Evolutionary conservation across 53 echinoderm and acorn worm species (phyloP).

Genomic region (Stichopus horrens): DNA sequence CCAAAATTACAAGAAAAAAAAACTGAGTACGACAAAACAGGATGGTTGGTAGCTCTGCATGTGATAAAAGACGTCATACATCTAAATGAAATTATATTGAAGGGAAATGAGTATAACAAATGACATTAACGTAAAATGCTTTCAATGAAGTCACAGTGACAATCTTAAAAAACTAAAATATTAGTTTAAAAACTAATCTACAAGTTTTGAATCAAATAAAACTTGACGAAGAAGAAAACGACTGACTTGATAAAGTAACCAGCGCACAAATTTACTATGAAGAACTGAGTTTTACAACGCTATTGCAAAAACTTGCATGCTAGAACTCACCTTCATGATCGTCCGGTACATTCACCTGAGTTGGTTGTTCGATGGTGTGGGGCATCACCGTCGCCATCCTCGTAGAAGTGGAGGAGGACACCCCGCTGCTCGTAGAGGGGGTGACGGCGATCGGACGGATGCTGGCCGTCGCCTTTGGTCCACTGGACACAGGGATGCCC

Average conservation of each 20-base stretch:
- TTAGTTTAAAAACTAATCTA: not conserved
- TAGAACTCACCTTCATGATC: constrained; percentile 60
- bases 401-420: constrained; percentile 60
- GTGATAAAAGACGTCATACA: too few species aligned
- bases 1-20: too few species aligned
- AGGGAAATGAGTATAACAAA: too few species aligned
- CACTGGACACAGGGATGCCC: constrained; percentile 55
- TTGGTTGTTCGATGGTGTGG: constrained; percentile 69
- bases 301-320: not conserved
- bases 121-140: too few species aligned
- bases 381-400: constrained; percentile 99
- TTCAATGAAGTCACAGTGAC: too few species aligned
- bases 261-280: not conserved
- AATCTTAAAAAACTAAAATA: not conserved
- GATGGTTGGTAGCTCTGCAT: too few species aligned
- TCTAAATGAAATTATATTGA: too few species aligned
- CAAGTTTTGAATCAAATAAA: too few species aligned
- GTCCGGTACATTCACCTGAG: constrained; percentile 53
- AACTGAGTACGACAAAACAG: too few species aligned
- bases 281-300: not conserved
- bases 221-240: not conserved
- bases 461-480: constrained; percentile 78
- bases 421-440: constrained; percentile 67
- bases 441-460: constrained; percentile 96
- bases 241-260: not conserved